Base-by-base conservation (phyloP, 2,797 vertebrate species). In the Takifugu ocellatus region DNA sequence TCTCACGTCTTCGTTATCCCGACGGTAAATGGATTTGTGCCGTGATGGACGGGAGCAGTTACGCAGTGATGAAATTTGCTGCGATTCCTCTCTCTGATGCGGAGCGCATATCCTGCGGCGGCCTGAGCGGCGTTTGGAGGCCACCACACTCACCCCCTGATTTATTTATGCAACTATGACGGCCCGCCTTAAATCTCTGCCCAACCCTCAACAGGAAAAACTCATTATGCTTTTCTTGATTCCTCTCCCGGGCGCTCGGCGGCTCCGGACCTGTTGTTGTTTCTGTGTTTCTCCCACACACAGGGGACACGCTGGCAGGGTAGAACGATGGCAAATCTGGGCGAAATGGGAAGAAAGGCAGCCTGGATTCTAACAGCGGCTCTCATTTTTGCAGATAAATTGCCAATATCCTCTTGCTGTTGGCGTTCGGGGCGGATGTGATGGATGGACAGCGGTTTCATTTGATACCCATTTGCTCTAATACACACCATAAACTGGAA, bases 21-120 rank as follows among this genome's bases (percentile, higher is more conserved):
- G 9, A 33, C 53, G 44, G 17, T 81, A 79, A 78, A 68, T 81
- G 59, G 63, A 81, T 84, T 79, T 80, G 61, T 62, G 60, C 70
- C 64, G 59, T 70, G 63, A 75, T 29, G 29, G 53, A 70, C 29
- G 56, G 64, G 6, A 49, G 45, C 54, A 56, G 50, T 63, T 43
- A 27, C 3, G 42, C 59, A 31, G 46, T 25, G 49, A 67, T 31
- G 61, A 74, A 42, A 45, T 61, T 69, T 61, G 51, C 71, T 77
- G 58, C 58, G 45, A 54, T 42, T 59, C 64, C 68, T 53, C 12
- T 54, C 16, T 58, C 5, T 39, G 14, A 39, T 39, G 36, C 3
- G 12, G 14, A 11, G 9, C 36, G 12, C 4, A 39, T 39, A 39
- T 14, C 36, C 12, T 14, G 2, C 3, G 9, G 43, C 15, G 5